phyloP scores from a whole-genome alignment of 2,113 vertebrate genomes.

The Centropristis striata region DNA sequence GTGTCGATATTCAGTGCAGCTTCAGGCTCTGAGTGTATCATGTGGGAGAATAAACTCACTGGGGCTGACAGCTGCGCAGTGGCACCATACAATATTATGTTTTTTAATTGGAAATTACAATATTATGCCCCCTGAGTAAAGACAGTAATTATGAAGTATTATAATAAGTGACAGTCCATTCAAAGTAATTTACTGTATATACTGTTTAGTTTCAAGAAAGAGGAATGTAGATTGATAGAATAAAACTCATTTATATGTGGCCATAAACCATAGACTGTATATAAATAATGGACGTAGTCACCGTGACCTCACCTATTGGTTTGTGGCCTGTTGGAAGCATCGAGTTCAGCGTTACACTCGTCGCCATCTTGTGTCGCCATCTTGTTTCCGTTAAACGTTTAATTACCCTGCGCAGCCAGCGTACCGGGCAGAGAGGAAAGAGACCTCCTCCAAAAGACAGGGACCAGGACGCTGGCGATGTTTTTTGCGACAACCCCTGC shows the following conservation, averaged over 20 bases:
- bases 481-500: too few species aligned
- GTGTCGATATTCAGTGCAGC: not conserved
- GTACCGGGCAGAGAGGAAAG: too few species aligned
- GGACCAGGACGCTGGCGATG: too few species aligned
- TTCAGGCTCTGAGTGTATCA: constrained; percentile 3
- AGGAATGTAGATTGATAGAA: not conserved
- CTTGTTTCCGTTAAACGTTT: too few species aligned
- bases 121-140: not conserved
- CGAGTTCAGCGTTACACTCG: too few species aligned
- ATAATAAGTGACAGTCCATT: not conserved
- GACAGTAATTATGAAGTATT: constrained; percentile 2
- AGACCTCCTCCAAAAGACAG: too few species aligned
- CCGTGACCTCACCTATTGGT: too few species aligned
- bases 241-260: not conserved
- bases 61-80: not conserved
- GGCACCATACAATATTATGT: not conserved
- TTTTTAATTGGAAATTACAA: constrained; percentile 22
- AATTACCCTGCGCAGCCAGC: too few species aligned
- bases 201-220: not conserved
- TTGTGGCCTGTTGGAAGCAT: too few species aligned
- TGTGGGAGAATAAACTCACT: not conserved
- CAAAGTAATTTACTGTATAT: not conserved
- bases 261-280: too few species aligned
- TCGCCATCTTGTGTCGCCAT: too few species aligned
- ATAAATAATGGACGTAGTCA: too few species aligned